Evolutionary conservation across 2,888 invertebrate species (phyloP), one percentile per base, ranked within the genome.

Genomic region (Sphaerophoria taeniata): DNA sequence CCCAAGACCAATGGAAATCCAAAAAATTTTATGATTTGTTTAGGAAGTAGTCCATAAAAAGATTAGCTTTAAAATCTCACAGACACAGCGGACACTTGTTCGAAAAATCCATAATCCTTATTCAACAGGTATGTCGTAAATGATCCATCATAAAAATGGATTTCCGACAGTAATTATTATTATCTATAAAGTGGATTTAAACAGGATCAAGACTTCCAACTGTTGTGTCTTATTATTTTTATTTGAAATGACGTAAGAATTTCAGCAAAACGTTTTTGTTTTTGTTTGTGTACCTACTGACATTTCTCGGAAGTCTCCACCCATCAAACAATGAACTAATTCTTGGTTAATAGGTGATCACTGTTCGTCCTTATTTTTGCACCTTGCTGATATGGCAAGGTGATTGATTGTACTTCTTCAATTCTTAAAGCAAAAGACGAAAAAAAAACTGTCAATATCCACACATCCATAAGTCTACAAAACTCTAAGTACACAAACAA

Each of bases 321-420:
- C 55, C 11, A 65, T 67, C 47, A 9, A 60, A 51, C 61, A 73
- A 43, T 43, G 49, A 47, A 51, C 67, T 56, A 31, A 39, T 58
- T 55, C 36, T 43, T 43, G 6, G 43, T 24, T 39, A 3, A 31
- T 47, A 67, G 14, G 53, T 60, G 43, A 16, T 33, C 51, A 36
- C 4, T 45, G 70, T 49, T 65, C 71, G 14, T 67, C 84, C 84
- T 67, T 67, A 47, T 70, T 80, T 79, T 75, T 84, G 60, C 84
- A 80, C 79, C 84, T 75, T 84, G 70, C 51, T 70, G 70, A 51
- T 53, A 36, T 74, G 61, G 74, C 71, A 61, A 61, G 24, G 39
- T 79, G 80, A 84, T 84, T 72, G 84, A 84, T 84, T 7, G 75
- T 45, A 49, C 31, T 12, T 43, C 45, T 43, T 34, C 24, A 9